Conservation (phyloP, 2,113 vertebrate species). For the Actenoides hombroni region DNA sequence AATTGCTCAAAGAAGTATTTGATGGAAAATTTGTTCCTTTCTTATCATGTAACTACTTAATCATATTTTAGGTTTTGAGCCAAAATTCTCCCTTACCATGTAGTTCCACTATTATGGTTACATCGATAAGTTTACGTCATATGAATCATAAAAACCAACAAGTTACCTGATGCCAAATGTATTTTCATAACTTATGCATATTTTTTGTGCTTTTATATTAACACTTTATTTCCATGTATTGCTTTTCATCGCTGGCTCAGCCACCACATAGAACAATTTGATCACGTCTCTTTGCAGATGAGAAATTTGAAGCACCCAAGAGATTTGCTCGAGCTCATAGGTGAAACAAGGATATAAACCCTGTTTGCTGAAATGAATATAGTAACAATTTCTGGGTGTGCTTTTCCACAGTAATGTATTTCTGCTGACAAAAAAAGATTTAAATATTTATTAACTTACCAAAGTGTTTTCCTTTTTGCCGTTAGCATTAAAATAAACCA, state of each 20-base stretch:
- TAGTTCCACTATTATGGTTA: not conserved
- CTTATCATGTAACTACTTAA: not conserved
- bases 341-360: not conserved
- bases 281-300: not conserved
- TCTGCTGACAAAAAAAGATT: not conserved
- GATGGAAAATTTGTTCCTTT: not conserved
- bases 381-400: not conserved
- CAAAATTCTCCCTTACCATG: not conserved
- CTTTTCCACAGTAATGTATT: not conserved
- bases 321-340: not conserved
- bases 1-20: conserved; percentile 7
- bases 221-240: not conserved
- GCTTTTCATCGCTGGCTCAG: not conserved
- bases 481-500: not conserved
- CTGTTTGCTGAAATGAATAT: not conserved
- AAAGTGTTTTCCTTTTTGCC: not conserved
- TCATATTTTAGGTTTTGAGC: not conserved
- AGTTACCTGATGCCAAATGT: not conserved
- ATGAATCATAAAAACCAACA: not conserved
- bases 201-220: not conserved
- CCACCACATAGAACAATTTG: not conserved
- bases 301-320: not conserved
- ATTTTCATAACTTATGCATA: not conserved
- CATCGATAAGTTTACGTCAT: not conserved
- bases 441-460: not conserved